Base-by-base conservation (phyloP, 2,113 vertebrate species). In the Dissostichus mawsoni region DNA sequence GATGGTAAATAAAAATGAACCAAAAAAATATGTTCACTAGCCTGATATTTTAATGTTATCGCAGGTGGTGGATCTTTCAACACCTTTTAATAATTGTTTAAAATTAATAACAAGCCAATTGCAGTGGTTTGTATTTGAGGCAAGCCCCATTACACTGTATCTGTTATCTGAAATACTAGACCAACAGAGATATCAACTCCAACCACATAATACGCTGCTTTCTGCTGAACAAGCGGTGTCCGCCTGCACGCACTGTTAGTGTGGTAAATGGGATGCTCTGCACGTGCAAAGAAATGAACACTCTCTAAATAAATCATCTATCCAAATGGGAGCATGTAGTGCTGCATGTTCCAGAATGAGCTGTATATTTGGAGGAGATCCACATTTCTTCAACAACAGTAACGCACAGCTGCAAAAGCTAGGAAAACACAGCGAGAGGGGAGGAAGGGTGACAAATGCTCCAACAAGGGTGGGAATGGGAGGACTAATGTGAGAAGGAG, bases 341-440 rank as follows among this genome's bases (percentile, higher is more conserved):
- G 1, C 25, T 67, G 56, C 48, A 11, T 51, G 66, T 87, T 80
- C 75, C 82, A 69, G 67, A 84, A 58, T 17, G 47, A 74, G 41
- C 36, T 1, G 56, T 76, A 69, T 52, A 69, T 69, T 71, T 81
- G 77, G 84, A 90, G 61, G 65, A 57, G 33, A 63, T 10, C 25
- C 47, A 59, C 73, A 72, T 69, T 56, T 87, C 82, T 76, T 78
- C 44, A 81, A 52, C 61, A 83, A 45, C 71, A 81, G 81, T 45
- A 47, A 69, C 25, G 20, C 82, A 83, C 85, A 91, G 92, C 90
- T 91, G 90, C 78, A 69, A 82, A 59, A 69, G 52, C 51, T 3
- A 67, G 75, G 59, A 77, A 77, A 69, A 53, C 68, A 18, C 72
- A 63, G 74, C 7, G 10, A 68, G 75, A 74, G 50, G 66, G 84